Percentiles rank a stretch among this genome's conserved stretches.
Evolutionary conservation across 2,797 vertebrate species (phyloP).

Genomic region (Dermochelys coriacea): DNA sequence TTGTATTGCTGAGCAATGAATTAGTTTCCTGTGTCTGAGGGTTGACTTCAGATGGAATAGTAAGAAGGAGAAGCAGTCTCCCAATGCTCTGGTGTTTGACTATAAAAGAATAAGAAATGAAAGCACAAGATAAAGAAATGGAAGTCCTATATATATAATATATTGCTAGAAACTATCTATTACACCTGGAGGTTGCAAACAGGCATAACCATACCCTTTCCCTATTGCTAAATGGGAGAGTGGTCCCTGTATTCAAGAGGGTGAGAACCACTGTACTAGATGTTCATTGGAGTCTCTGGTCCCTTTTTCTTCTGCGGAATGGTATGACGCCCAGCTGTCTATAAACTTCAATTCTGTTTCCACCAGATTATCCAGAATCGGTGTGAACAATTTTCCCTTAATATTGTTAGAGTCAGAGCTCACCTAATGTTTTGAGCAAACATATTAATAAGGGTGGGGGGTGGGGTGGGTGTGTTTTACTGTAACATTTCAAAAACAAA

Average conservation of each 20-base stretch:
- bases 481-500: neutral
- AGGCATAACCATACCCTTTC: neutral
- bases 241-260: neutral
- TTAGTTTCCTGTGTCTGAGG: neutral
- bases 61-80: neutral
- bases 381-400: neutral
- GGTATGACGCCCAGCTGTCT: neutral
- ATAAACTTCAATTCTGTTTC: fast-evolving
- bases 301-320: neutral
- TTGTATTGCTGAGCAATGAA: neutral
- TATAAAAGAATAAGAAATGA: neutral
- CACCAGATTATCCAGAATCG: fast-evolving
- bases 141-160: neutral
- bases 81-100: neutral
- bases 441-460: fast-evolving
- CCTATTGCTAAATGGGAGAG: fast-evolving
- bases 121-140: neutral
- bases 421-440: neutral
- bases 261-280: fast-evolving
- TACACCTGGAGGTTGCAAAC: neutral
- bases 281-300: fast-evolving
- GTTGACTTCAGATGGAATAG: neutral
- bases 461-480: neutral
- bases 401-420: neutral
- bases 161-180: neutral